Base-by-base conservation (phyloP, 2,888 invertebrate species). In the Willowsia nigromaculata region DNA sequence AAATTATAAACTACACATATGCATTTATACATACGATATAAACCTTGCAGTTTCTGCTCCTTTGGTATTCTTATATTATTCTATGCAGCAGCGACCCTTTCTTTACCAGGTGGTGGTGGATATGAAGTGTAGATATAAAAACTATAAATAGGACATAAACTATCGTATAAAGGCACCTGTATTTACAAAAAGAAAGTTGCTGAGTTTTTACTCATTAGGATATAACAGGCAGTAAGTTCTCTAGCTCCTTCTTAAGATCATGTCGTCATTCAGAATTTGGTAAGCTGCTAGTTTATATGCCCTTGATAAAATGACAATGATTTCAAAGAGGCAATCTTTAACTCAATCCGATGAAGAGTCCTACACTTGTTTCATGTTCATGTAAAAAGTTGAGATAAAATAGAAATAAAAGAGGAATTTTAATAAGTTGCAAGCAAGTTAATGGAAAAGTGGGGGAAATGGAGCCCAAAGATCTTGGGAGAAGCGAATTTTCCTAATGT, bases 41-140 rank as follows among this genome's bases (percentile, higher is more conserved):
- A 76, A 50, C 43, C 50, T 68, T 82, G 43, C 76, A 88, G 56
- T 76, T 76, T 40, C 84, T 84, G n/a, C 88, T 68, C 65, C n/a
- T n/a, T 30, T 40, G 11, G 15, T 50, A 5, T 2, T 76, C n/a
- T n/a, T n/a, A n/a, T n/a, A n/a, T n/a, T n/a, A n/a, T n/a, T n/a
- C n/a, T n/a, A n/a, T n/a, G n/a, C n/a, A n/a, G n/a, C n/a, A n/a
- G n/a, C n/a, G n/a, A n/a, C n/a, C n/a, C n/a, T n/a, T n/a, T n/a
- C n/a, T n/a, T n/a, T n/a, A 27, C n/a, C 27, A 27, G 11, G 3
- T 5, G 18, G 11, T 22, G 6, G 56, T 18, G 18, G 9, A 22
- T 3, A 22, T 22, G 18, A 18, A 18, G 4, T 56, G 56, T 11
- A 56, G 11, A 25, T 22, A 56, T 56, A 56, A 11, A 5, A 18